Percentiles rank a stretch among this genome's conserved stretches.
Conservation (phyloP, 1,140 invertebrate genomes). For the Diachasma alloeum region DNA sequence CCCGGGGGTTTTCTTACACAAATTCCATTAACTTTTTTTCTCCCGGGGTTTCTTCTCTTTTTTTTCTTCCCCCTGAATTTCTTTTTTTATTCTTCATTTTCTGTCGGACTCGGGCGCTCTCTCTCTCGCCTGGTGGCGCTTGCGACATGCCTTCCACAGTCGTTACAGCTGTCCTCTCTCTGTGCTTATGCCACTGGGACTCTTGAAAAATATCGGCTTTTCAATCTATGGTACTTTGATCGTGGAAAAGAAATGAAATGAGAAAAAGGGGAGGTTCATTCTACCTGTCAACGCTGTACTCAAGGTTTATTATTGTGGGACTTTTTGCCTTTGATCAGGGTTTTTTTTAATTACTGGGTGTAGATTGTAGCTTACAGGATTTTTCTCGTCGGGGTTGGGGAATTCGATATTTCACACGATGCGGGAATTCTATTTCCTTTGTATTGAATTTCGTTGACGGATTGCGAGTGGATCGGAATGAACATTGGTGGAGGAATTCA, state of each 20-base stretch:
- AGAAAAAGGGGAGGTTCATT: neutral
- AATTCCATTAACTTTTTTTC: conserved; percentile 9
- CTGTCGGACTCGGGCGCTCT: neutral
- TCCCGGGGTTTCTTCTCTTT: neutral
- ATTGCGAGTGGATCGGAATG: too few species aligned
- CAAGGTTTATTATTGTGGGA: neutral
- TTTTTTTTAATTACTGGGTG: neutral
- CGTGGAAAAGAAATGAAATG: neutral
- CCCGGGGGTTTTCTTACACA: conserved; percentile 2
- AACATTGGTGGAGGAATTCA: too few species aligned
- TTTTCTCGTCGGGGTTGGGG: neutral
- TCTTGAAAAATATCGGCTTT: neutral
- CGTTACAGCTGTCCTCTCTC: neutral
- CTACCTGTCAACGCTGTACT: neutral
- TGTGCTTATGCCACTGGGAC: neutral
- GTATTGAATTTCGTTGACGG: too few species aligned
- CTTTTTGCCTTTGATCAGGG: neutral
- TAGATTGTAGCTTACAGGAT: neutral
- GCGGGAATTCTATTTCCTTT: neutral
- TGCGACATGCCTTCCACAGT: neutral
- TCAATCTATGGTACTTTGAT: neutral
- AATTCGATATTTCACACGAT: neutral
- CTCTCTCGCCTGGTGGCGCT: neutral
- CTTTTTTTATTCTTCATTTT: neutral
- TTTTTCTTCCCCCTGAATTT: neutral